Base-by-base conservation (phyloP, 2,797 vertebrate species). In the Margarornis squamiger region DNA sequence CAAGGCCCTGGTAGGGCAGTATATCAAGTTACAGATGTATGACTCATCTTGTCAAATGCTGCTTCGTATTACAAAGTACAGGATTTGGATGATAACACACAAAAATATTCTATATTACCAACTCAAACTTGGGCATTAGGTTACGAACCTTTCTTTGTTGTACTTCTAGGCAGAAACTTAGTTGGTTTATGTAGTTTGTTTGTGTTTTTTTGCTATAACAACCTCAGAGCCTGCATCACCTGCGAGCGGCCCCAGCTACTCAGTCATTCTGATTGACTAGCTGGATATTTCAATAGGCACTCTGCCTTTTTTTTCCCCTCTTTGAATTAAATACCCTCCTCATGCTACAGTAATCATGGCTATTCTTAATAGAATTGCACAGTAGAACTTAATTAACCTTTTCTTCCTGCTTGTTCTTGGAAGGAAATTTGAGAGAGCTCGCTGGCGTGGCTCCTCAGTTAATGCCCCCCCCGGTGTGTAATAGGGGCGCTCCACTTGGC, bases 311-410 rank as follows among this genome's bases (percentile, higher is more conserved):
- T 68, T 30, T 36, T 62, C 12, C 21, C 39, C 59, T 62, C 51
- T 58, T 55, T 22, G 4, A 38, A 75, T 95, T 88, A 82, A 93
- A 68, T 85, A 36, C 65, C 77, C 26, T 79, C 45, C 83, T 89
- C 72, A 68, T 88, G 65, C 88, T 87, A 92, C 74, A 75, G 46
- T 85, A 96, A 77, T 95, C 23, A 0, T 72, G 75, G 32, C 45
- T 87, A 57, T 80, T 93, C 73, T 76, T 96, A 95, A 91, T 59
- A 84, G 78, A 92, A 86, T 62, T 72, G 76, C 58, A 41, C 59
- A 51, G 39, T 34, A 23, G 74, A 90, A 73, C 76, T 86, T 96
- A 91, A 92, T 96, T 96, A 94, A 90, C 87, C 88, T 93, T 93
- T 90, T 89, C 38, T 82, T 94, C 62, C 86, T 88, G 87, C 51